Evolutionary conservation across 2,888 invertebrate species (phyloP).

Genomic region (Pterobdella sp.): DNA sequence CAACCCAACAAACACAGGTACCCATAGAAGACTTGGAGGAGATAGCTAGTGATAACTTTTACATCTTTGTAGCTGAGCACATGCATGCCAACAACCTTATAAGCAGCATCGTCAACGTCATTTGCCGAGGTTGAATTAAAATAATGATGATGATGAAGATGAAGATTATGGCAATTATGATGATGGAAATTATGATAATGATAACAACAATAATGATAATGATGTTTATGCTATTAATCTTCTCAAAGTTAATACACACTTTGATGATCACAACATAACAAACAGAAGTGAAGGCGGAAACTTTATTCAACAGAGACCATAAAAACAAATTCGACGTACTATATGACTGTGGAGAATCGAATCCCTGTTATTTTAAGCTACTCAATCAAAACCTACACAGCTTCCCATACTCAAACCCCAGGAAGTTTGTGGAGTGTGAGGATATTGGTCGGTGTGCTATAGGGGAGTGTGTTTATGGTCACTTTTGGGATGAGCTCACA

Average conservation of each 20-base stretch:
- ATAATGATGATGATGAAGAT: neutral
- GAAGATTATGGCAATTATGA: no score
- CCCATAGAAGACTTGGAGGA: neutral
- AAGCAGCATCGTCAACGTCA: neutral
- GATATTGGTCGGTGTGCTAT: neutral
- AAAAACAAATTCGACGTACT: neutral
- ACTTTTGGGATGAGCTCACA: neutral
- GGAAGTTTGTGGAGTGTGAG: constrained; percentile 2
- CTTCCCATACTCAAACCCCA: neutral
- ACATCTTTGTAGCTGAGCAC: neutral
- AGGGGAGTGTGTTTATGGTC: neutral
- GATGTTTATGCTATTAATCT: neutral
- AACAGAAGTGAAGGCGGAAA: neutral
- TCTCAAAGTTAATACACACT: neutral
- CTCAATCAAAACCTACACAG: neutral
- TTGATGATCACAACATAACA: neutral
- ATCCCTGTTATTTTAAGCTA: neutral
- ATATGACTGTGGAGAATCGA: neutral
- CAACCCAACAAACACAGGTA: no score
- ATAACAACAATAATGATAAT: neutral
- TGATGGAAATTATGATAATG: no score
- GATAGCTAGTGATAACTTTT: neutral
- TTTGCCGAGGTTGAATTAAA: neutral
- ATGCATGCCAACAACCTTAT: constrained; percentile 1
- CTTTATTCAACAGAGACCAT: neutral